A percentile compares a stretch with the other conserved stretches of the same genome.
These are phyloP conservation scores for Euplagia quadripunctaria DNA, from an alignment of 2,888 invertebrate genomes.

Conservation along the genomic window DNA sequence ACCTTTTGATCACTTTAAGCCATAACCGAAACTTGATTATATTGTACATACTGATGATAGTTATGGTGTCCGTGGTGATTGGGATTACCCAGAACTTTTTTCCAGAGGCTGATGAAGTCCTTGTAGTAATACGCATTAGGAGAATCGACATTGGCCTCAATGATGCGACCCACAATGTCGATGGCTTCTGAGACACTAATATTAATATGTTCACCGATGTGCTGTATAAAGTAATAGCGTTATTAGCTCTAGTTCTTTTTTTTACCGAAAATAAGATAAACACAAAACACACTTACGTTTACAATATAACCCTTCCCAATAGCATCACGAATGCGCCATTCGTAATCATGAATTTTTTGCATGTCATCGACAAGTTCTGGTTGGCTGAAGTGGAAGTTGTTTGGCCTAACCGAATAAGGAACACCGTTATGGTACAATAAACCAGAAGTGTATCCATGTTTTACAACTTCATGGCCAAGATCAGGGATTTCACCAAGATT, in stretches of 20 bases:
- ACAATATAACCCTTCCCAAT: slow-evolving; percentile 87
- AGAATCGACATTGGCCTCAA: slow-evolving; percentile 89
- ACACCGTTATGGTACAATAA: slow-evolving; percentile 89
- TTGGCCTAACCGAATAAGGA: slow-evolving; percentile 89
- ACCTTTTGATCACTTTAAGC: not conserved
- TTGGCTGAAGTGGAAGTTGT: slow-evolving; percentile 83
- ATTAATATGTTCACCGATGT: slow-evolving; percentile 85
- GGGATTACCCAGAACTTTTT: slow-evolving; percentile 87
- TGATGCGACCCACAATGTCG: slow-evolving; percentile 89
- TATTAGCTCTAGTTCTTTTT: slow-evolving; percentile 20
- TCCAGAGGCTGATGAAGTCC: slow-evolving; percentile 85
- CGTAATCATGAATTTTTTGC: slow-evolving; percentile 80
- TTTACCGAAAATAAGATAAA: not conserved
- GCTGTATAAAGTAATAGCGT: slow-evolving; percentile 52
- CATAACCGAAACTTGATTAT: not conserved
- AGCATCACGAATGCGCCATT: slow-evolving; percentile 87
- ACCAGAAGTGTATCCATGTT: slow-evolving; percentile 89
- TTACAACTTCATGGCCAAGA: slow-evolving; percentile 84
- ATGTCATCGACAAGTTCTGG: slow-evolving; percentile 77
- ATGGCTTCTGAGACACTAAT: slow-evolving; percentile 88
- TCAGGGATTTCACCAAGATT: slow-evolving; percentile 89
- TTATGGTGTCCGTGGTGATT: slow-evolving; percentile 57
- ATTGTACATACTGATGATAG: slow-evolving; percentile 60
- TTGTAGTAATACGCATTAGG: slow-evolving; percentile 88
- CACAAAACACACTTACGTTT: slow-evolving; percentile 61